Conservation (phyloP, 2,797 vertebrate species). For the Amniataba percoides region DNA sequence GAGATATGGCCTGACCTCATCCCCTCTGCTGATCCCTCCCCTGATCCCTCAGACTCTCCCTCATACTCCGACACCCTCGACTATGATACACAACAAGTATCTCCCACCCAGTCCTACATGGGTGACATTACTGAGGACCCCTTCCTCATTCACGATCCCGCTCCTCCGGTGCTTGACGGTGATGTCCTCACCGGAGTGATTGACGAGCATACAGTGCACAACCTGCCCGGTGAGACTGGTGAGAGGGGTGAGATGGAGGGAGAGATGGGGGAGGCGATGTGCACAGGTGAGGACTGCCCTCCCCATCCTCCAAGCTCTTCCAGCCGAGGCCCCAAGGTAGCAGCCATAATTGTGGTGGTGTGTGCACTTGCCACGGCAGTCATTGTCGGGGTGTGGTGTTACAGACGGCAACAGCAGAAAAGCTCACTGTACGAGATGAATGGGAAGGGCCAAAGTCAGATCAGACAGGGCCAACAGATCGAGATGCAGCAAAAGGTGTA, state of each 20-base stretch:
- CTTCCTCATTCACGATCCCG: constrained; percentile 61
- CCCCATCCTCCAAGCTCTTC: constrained; percentile 77
- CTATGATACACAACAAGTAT: constrained; percentile 72
- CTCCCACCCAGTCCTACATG: constrained; percentile 76
- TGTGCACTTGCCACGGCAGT: constrained; percentile 84
- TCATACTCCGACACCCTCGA: constrained; percentile 68
- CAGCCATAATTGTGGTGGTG: constrained; percentile 87
- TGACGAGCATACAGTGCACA: constrained; percentile 77
- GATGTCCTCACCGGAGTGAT: constrained; percentile 38
- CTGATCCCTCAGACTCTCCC: constrained; percentile 55
- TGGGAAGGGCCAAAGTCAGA: constrained; percentile 87
- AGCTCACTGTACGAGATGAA: constrained; percentile 95
- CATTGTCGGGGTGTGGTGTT: constrained; percentile 89
- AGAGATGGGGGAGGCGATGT: constrained; percentile 78
- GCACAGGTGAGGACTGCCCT: constrained; percentile 83
- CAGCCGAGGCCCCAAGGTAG: constrained; percentile 87
- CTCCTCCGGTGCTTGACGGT: constrained; percentile 44
- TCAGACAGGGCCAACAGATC: constrained; percentile 91
- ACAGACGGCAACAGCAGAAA: constrained; percentile 91
- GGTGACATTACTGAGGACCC: constrained; percentile 68
- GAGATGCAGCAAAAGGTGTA: constrained; percentile 98
- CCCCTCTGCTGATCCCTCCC: constrained; percentile 32
- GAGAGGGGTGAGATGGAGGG: constrained; percentile 83
- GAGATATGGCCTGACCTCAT: constrained; percentile 32
- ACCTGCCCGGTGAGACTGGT: constrained; percentile 81